Percentiles rank a stretch among this genome's conserved stretches.
Conservation (phyloP, 2,797 vertebrate genomes). For the Sitta carolinensis region DNA sequence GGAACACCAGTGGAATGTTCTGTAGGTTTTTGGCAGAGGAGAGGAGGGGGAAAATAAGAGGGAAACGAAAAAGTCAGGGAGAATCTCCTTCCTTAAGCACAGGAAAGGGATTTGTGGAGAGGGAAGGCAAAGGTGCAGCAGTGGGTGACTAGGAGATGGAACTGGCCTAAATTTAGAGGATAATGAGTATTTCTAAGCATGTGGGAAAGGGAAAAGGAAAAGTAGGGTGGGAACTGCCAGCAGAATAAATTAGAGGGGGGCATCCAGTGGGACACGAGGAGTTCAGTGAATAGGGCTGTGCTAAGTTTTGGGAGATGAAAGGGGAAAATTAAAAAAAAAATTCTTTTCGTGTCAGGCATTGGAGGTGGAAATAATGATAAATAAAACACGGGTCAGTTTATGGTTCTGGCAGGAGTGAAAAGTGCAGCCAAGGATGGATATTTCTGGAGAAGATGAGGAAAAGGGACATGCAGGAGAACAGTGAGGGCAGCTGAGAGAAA, state of each 20-base stretch:
- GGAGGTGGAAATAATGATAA: neutral
- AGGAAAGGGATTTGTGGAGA: neutral
- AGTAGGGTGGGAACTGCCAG: neutral
- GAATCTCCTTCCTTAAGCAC: neutral
- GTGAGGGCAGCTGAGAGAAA: neutral
- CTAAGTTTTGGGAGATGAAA: neutral
- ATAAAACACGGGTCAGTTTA: neutral
- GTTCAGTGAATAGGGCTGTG: neutral
- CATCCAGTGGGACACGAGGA: neutral
- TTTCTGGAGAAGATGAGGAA: neutral
- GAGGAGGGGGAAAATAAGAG: neutral
- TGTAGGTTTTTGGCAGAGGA: neutral
- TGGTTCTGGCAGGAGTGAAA: neutral
- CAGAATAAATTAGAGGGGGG: neutral
- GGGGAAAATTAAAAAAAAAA: fast-evolving
- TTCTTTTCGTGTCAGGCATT: neutral
- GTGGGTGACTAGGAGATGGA: neutral
- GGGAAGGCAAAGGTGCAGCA: neutral
- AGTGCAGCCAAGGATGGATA: neutral
- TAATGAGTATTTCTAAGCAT: neutral
- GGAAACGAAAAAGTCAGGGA: neutral
- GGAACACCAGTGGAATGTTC: neutral
- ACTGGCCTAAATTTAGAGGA: neutral
- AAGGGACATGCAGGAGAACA: neutral
- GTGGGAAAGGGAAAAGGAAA: neutral